Percentiles rank a stretch among this genome's conserved stretches.
phyloP scores from a whole-genome alignment of 2,888 invertebrate genomes.

The Caenorhabditis sp. region DNA sequence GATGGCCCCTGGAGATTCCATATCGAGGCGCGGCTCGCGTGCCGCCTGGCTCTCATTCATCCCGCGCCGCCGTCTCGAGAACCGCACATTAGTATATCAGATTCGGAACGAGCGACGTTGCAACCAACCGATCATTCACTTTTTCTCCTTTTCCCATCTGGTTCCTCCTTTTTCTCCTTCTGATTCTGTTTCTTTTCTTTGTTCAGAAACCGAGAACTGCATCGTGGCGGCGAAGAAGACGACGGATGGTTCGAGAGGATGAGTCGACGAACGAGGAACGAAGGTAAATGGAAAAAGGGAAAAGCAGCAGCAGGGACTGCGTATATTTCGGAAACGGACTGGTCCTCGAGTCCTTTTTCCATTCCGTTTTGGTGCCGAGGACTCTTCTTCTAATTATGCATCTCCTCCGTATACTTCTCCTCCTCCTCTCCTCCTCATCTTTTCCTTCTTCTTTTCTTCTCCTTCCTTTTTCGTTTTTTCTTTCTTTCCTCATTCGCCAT shows the following conservation, averaged over 20 bases:
- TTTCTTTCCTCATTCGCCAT: constrained; percentile 45
- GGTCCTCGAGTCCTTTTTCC: constrained; percentile 13
- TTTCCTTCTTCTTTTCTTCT: constrained; percentile 22
- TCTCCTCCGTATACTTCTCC: constrained; percentile 34
- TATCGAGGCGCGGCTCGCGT: constrained; percentile 39
- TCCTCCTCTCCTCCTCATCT: constrained; percentile 23
- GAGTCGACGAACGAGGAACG: not conserved
- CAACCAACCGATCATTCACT: not conserved
- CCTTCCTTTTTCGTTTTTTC: constrained; percentile 19
- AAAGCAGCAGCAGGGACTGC: not conserved
- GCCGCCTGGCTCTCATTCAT: constrained; percentile 34
- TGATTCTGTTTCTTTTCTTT: constrained; percentile 8
- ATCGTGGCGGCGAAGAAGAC: constrained; percentile 24
- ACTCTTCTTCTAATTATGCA: constrained; percentile 61
- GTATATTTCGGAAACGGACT: constrained; percentile 18
- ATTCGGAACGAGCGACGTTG: not conserved
- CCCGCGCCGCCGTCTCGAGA: constrained; percentile 3
- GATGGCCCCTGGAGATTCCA: constrained; percentile 60
- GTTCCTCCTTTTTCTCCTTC: not conserved
- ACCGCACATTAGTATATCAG: constrained; percentile 45
- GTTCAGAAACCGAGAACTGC: constrained; percentile 20
- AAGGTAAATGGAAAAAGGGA: constrained; percentile 18
- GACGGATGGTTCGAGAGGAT: not conserved
- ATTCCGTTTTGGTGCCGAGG: constrained; percentile 49
- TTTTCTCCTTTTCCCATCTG: not conserved